phyloP scores from a whole-genome alignment of 2,888 invertebrate genomes.

The Ormyrus nitidulus region DNA sequence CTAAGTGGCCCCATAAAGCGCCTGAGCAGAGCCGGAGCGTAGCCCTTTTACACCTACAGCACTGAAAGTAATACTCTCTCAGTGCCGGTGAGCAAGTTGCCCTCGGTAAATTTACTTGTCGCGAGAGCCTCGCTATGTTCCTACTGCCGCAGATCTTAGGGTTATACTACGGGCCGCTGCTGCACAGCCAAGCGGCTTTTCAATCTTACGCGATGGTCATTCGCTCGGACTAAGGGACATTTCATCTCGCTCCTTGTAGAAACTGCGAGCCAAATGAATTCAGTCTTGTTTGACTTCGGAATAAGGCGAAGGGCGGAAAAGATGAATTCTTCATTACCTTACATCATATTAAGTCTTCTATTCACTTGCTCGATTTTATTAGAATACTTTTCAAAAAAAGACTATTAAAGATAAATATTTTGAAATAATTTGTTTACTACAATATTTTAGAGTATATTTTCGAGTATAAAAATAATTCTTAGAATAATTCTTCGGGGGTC shows the following conservation, averaged over 20 bases:
- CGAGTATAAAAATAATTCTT: too few relatives aligned
- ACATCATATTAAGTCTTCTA: too few relatives aligned
- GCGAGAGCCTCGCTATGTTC: constrained; percentile 10
- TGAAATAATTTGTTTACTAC: too few relatives aligned
- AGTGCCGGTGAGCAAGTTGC: constrained; percentile 10
- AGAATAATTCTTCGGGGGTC: too few relatives aligned
- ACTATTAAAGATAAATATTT: too few relatives aligned
- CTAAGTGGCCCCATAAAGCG: constrained; percentile 35
- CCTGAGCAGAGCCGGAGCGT: not conserved
- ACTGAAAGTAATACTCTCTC: constrained; percentile 39
- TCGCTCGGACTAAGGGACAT: not conserved
- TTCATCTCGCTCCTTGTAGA: not conserved
- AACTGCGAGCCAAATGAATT: not conserved
- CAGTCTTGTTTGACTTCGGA: not conserved
- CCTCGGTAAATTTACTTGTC: constrained; percentile 47
- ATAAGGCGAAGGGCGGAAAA: not conserved
- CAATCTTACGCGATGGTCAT: constrained; percentile 37
- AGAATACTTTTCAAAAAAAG: too few relatives aligned
- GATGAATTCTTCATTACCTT: not conserved
- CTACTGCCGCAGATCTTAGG: not conserved
- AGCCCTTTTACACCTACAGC: constrained; percentile 36
- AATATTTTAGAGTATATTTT: too few relatives aligned
- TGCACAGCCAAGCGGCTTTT: constrained; percentile 23
- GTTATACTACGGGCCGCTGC: not conserved
- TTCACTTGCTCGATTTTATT: too few relatives aligned